These are phyloP conservation scores for Xiphophorus birchmanni DNA, from an alignment of 2,797 vertebrate species.

Conservation along the genomic window DNA sequence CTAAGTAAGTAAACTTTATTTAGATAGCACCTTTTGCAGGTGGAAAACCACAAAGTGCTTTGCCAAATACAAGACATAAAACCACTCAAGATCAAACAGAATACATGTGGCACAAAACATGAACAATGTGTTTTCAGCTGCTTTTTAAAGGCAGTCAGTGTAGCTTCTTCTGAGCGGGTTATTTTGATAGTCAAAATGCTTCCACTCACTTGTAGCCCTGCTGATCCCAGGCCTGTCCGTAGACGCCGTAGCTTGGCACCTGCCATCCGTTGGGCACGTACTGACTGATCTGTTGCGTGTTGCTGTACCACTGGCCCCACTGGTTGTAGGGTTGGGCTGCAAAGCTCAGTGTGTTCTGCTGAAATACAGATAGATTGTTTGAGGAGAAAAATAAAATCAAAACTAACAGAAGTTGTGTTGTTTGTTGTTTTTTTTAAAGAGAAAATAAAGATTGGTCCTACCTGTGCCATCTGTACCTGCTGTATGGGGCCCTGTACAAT, in stretches of 20 bases:
- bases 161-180: not conserved
- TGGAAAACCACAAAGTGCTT: no score
- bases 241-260: conserved; percentile 91
- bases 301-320: conserved; percentile 97
- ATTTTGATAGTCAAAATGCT: not conserved
- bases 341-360: conserved; percentile 92
- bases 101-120: not conserved
- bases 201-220: conserved; percentile 92
- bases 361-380: conserved; percentile 37
- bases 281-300: conserved; percentile 93
- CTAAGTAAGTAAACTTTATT: no score
- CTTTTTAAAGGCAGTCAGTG: no score
- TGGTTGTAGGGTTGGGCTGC: conserved; percentile 91
- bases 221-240: conserved; percentile 95
- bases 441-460: conserved; percentile 43
- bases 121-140: no score
- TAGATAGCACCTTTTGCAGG: no score
- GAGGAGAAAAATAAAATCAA: conserved; percentile 1
- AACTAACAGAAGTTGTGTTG: not conserved
- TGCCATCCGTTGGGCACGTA: conserved; percentile 97
- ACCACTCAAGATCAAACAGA: not conserved
- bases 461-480: conserved; percentile 86
- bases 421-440: not conserved
- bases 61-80: no score
- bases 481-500: conserved; percentile 88